Evolutionary conservation across 2,113 vertebrate genomes (phyloP), one percentile per base, ranked within the genome.

Genomic region (Urocolius indicus): DNA sequence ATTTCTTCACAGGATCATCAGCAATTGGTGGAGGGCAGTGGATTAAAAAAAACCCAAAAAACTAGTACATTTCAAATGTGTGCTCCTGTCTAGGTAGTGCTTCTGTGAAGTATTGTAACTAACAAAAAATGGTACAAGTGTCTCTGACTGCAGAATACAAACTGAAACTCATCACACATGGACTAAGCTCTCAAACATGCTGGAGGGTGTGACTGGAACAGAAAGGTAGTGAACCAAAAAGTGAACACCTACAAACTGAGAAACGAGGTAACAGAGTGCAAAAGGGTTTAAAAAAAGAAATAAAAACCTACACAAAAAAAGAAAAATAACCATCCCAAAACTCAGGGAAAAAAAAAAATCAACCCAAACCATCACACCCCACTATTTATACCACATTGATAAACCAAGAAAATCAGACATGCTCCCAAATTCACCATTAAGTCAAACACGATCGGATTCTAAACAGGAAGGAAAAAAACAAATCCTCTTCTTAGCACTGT

Each of bases 181-280:
- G 29, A 27, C 32, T 63, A 57, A 80, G 8, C 15, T 63, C 82
- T 71, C 23, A 32, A 74, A 84, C 46, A 63, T 24, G 38, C 18
- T 32, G 55, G 30, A 82, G 32, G 51, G 66, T 73, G 52, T 78
- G 58, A 63, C 65, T 62, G 54, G 55, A 92, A 88, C 54, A 76
- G 66, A 91, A 74, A 87, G 26, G 71, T 10, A 76, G n/a, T 91
- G 78, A 86, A 77, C 29, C 79, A 85, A 95, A 46, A 89, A 83
- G 36, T 22, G 38, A 93, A 85, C 66, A 83, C 14, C 43, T 81
- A 90, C n/a, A 79, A 78, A 91, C 16, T 4, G 7, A 74, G 51
- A 89, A 94, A 87, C 24, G 14, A 78, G 46, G 5, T 18, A 10
- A 1, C 6, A 49, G 46, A 68, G 36, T 62, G 59, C 45, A 86